phyloP scores from a whole-genome alignment of 2,888 invertebrate genomes.

The Pseudococcus longispinus region DNA sequence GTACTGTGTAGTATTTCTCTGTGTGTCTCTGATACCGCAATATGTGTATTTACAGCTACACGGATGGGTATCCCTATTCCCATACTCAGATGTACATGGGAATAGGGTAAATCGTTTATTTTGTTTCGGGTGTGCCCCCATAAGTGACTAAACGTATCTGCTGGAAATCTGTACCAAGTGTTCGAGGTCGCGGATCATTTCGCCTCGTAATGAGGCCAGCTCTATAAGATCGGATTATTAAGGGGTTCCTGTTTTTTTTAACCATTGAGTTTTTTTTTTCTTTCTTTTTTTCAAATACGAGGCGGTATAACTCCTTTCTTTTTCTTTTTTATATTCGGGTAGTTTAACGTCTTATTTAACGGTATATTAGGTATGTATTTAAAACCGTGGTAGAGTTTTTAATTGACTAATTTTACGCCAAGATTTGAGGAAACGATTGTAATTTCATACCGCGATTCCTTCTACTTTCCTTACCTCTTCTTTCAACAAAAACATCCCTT shows the following conservation, averaged over 20 bases:
- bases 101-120: neutral
- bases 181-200: neutral
- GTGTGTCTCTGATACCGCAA: neutral
- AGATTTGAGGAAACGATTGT: neutral
- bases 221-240: too few species aligned
- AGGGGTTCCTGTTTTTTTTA: neutral
- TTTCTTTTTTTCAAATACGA: neutral
- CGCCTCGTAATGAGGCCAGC: neutral
- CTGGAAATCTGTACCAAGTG: neutral
- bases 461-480: too few species aligned
- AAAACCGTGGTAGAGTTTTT: neutral
- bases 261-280: neutral
- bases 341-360: slow-evolving; percentile 16
- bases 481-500: too few species aligned
- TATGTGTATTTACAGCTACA: too few species aligned
- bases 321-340: neutral
- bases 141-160: neutral
- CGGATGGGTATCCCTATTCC: too few species aligned
- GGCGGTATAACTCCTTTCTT: neutral
- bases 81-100: neutral
- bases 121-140: neutral
- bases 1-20: neutral
- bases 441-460: neutral
- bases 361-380: neutral
- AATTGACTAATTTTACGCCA: neutral